Evolutionary conservation across 2,888 invertebrate genomes (phyloP), one percentile per base, ranked within the genome.

Genomic region (Cheilosia variabilis): DNA sequence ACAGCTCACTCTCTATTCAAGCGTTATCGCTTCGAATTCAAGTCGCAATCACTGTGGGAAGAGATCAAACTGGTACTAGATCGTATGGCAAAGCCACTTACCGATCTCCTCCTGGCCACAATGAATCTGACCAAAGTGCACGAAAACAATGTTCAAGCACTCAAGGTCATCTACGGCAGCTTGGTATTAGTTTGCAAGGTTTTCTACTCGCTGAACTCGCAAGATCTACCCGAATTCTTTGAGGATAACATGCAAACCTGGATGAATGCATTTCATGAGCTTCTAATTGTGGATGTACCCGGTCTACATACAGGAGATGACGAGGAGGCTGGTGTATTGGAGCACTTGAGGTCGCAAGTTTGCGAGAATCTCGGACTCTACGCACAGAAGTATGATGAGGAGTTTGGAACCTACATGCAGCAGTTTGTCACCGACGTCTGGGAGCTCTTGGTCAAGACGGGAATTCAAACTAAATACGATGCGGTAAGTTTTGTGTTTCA

Each of bases 201-300:
- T 63, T 99, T 99, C 93, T 98, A 98, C 92, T 99, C 99, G 0
- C 94, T 99, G 22, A 99, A 99, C 92, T 97, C 96, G 88, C 99
- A 99, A 94, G 99, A 99, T 92, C 93, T 99, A 88, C 99, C 99
- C 0, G 99, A 99, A 93, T 99, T 97, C 93, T 99, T 99, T 91
- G 99, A 99, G 92, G 99, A 99, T 91, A 98, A 99, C 91, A 98
- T 99, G 96, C 93, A 94, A 24, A 94, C 94, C 0, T 99, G 99
- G 99, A 99, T 99, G 98, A 94, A 95, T 0, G 95, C 97, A 89
- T 96, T 99, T 89, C 95, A 97, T 65, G 94, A 94, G 37, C 93
- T 99, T 41, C 93, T 99, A 43, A 96, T 95, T 76, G 93, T 94
- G 0, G 96, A 98, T 91, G 96, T 97, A 47, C 95, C 96, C 1